Evolutionary conservation across 2,888 invertebrate genomes (phyloP).

Genomic region (Eumerus sabulonum): DNA sequence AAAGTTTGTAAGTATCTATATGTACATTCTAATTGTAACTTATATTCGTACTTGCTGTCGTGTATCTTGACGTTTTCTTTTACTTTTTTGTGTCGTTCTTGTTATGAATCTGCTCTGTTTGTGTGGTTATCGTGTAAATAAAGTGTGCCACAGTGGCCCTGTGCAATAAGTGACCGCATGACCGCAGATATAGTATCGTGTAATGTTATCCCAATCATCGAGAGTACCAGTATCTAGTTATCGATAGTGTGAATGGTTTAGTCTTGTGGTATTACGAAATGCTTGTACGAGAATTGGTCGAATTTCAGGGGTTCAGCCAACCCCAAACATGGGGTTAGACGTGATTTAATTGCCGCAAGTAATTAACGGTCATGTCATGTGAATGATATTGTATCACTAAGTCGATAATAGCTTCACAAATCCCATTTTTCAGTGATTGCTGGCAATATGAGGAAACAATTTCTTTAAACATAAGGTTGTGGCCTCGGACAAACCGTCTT

Average conservation of each 20-base stretch:
- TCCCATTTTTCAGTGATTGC: too few relatives aligned
- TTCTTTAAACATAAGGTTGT: too few relatives aligned
- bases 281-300: not conserved
- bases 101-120: not conserved
- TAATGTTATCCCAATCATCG: slow-evolving; percentile 28
- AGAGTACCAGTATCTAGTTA: not conserved
- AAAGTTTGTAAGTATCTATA: slow-evolving; percentile 2
- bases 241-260: slow-evolving; percentile 23
- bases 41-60: too few relatives aligned
- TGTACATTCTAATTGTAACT: not conserved
- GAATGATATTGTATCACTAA: slow-evolving; percentile 16
- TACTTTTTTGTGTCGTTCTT: too few relatives aligned
- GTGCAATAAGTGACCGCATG: slow-evolving; percentile 52
- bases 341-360: not conserved
- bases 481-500: too few relatives aligned
- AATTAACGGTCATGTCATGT: slow-evolving; percentile 32
- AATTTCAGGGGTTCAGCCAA: not conserved
- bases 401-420: not conserved
- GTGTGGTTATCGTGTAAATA: not conserved
- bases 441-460: too few relatives aligned
- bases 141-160: slow-evolving; percentile 46
- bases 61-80: too few relatives aligned
- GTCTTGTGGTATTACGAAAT: slow-evolving; percentile 34
- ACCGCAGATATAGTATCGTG: slow-evolving; percentile 35
- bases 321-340: not conserved